A percentile compares a stretch with the other conserved stretches of the same genome.
phyloP scores from a whole-genome alignment of 1,140 invertebrate genomes.

The Cardiocondyla obscurior region DNA sequence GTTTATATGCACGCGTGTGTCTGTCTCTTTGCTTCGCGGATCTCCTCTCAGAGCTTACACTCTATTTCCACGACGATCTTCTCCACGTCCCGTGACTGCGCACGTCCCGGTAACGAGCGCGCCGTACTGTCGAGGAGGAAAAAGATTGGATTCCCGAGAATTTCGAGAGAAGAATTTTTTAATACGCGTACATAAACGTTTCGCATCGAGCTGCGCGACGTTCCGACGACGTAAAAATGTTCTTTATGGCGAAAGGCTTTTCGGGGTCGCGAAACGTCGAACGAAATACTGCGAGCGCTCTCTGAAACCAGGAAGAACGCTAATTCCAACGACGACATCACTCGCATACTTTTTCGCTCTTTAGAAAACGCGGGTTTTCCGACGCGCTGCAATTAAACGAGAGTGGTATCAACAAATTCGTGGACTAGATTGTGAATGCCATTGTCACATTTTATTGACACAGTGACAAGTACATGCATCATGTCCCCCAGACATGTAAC shows the following conservation, averaged over 20 bases:
- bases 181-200: constrained; percentile 66
- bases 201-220: constrained; percentile 36
- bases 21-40: constrained; percentile 17
- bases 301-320: constrained; percentile 21
- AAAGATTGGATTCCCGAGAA: constrained; percentile 71
- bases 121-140: constrained; percentile 49
- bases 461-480: not conserved
- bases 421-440: not conserved
- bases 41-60: constrained; percentile 44
- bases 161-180: constrained; percentile 71
- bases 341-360: constrained; percentile 20
- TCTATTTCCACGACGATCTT: constrained; percentile 56
- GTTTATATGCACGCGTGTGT: not conserved
- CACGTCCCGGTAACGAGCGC: constrained; percentile 61
- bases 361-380: not conserved
- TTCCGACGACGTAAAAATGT: constrained; percentile 61
- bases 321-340: not conserved
- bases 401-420: not conserved
- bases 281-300: constrained; percentile 39
- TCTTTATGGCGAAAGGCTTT: constrained; percentile 17
- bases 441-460: constrained; percentile 13
- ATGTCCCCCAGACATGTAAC: not conserved
- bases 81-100: constrained; percentile 49
- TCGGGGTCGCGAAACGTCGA: constrained; percentile 33
- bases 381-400: constrained; percentile 1